Evolutionary conservation across 2,113 vertebrate species (phyloP).

Genomic region (Cryptomyrus ogoouensis): DNA sequence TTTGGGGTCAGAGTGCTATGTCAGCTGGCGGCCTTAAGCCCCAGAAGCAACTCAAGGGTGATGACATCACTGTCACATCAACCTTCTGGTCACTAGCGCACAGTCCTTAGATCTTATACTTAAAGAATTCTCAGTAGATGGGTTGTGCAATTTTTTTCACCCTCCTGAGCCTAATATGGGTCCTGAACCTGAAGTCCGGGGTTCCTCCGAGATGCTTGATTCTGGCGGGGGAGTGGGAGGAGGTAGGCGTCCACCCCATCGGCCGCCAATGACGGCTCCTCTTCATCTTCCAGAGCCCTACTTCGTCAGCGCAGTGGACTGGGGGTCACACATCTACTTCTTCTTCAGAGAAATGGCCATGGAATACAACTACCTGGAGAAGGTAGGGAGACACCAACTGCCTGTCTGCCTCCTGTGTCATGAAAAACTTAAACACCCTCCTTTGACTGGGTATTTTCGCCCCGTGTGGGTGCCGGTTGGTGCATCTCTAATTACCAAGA

Average conservation of each 20-base stretch:
- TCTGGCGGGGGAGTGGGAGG: neutral
- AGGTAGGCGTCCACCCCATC: neutral
- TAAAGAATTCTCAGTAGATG: neutral
- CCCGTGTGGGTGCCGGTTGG: neutral
- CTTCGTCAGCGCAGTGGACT: slow-evolving; percentile 86
- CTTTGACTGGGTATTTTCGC: slow-evolving; percentile 18
- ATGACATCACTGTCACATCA: neutral
- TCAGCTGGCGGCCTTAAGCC: neutral
- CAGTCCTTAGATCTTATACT: neutral
- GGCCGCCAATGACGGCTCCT: neutral
- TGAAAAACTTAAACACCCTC: slow-evolving; percentile 27
- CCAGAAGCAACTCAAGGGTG: neutral
- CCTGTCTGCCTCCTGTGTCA: neutral
- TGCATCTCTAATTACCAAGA: slow-evolving; percentile 31
- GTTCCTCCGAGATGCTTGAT: neutral
- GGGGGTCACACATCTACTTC: slow-evolving; percentile 91
- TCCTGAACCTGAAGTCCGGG: neutral
- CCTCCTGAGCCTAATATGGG: neutral
- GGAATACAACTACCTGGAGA: slow-evolving; percentile 96
- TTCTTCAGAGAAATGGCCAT: slow-evolving; percentile 98
- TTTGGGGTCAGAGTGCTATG: neutral
- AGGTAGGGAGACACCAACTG: slow-evolving; percentile 59
- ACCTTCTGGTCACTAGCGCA: neutral
- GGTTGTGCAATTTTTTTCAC: neutral
- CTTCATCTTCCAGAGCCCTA: slow-evolving; percentile 69